Evolutionary conservation across 2,113 vertebrate genomes (phyloP).

Genomic region (Hippocampus barbouri): DNA sequence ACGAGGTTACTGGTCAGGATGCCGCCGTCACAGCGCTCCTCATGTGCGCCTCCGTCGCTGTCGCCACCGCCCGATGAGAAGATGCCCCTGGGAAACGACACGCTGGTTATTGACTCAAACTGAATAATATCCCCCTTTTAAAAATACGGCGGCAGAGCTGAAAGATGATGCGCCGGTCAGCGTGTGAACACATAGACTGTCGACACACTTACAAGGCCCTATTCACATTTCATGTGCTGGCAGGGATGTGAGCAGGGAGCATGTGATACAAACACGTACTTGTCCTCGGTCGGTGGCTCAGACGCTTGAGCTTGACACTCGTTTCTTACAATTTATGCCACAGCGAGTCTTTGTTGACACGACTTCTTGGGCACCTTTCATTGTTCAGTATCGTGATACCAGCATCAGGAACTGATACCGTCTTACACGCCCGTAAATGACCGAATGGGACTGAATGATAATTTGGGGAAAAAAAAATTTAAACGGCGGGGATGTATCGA

Average conservation of each 20-base stretch:
- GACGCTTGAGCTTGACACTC: conserved; percentile 17
- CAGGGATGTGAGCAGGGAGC: conserved; percentile 21
- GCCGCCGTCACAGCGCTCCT: conserved; percentile 74
- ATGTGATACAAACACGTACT: conserved; percentile 47
- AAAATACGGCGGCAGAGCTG: not conserved
- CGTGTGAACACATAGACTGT: conserved; percentile 1
- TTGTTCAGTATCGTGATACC: too few species aligned
- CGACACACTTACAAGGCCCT: conserved; percentile 7
- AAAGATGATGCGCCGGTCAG: not conserved
- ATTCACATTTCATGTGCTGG: conserved; percentile 56
- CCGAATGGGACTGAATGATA: not conserved
- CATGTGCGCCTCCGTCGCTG: conserved; percentile 85
- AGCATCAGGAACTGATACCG: too few species aligned
- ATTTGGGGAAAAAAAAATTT: not conserved
- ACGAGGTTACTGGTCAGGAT: conserved; percentile 63
- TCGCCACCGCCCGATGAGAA: conserved; percentile 71
- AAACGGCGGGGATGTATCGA: not conserved
- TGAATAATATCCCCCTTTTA: not conserved
- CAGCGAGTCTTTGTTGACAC: not conserved
- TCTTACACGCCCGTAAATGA: not conserved
- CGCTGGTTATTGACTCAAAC: not conserved
- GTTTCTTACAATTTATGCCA: not conserved
- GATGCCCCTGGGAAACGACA: conserved; percentile 53
- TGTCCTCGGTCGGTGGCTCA: conserved; percentile 42
- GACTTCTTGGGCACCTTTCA: too few species aligned